Evolutionary conservation across 2,888 invertebrate genomes (phyloP), one percentile per base, ranked within the genome.

Genomic region (Netelia fuscicornis): DNA sequence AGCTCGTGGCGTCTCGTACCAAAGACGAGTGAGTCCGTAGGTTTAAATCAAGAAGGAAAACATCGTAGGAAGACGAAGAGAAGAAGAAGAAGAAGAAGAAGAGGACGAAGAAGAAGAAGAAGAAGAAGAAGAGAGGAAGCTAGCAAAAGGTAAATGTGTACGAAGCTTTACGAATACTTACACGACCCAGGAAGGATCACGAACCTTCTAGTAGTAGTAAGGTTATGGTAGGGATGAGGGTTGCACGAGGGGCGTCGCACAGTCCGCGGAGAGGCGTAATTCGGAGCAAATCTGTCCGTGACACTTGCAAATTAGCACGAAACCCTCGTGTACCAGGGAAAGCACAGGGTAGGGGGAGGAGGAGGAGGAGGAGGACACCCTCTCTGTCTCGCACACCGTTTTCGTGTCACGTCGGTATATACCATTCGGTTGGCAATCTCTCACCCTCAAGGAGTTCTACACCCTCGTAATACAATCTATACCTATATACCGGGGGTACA

Each of bases 291-390:
- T 87, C 81, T 86, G 86, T 86, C 83, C 79, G 81, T 87, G 88
- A 87, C 87, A 89, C 81, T 88, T 87, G 86, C 84, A 87, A 88
- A 87, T 87, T 87, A 87, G 85, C 84, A 84, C 71, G 71, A 68
- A 86, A 65, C 79, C 84, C 81, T 71, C 70, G 81, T 82, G 71
- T 48, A 44, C 68, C 68, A 48, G 30, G 3, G 30, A 2, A 25
- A 2, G 25, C 2, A 2, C 2, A 2, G 25, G 25, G 25, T 2
- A 2, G 25, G 25, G 1, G 25, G 25, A 25, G 2, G 25, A 2
- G 25, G 2, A 2, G 25, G 25, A 25, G 30, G 30, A 25, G 30
- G 5, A 5, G 30, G 30, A 30, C 0, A 30, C 30, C 5, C 65
- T 60, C 67, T 44, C 30, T 64, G 75, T 76, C 42, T 37, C 71